Base-by-base conservation (phyloP, 2,888 invertebrate genomes). In the Hirudinaria manillensis region DNA sequence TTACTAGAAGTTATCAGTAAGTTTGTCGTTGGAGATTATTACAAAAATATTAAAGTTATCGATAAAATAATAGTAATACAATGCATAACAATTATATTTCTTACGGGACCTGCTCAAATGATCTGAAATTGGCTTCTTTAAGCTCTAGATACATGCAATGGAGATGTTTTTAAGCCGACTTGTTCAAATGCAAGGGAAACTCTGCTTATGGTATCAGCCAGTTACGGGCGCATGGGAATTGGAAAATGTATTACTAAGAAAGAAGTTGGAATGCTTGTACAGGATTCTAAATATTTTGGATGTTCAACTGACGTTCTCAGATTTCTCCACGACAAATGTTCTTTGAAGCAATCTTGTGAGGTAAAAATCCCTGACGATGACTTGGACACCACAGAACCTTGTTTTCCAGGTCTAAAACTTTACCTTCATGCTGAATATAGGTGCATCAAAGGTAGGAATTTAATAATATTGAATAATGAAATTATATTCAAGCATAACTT, bases 241-340 rank as follows among this genome's bases (percentile, higher is more conserved):
- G 74, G 66, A 55, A 34, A 51, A 32, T 74, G 74, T 56, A 74
- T 74, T 32, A 61, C 36, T 36, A 36, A 27, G 19, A 36, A 66
- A 74, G 66, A 74, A 65, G 74, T 66, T 19, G 29, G n/a, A 24
- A 27, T 24, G 21, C 13, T 56, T 7, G 56, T 3, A 6, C 21
- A 27, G 27, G 27, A 56, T 56, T 6, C 56, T 7, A 67, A 3
- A 34, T 67, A 67, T 67, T 67, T 67, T 27, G 75, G 72, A 13
- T 75, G 75, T n/a, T 72, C 71, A 3, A 68, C 32, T 38, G 72
- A 75, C 55, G 75, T 75, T 32, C 27, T 72, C 6, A 4, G n/a
- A 0, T 24, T 71, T 38, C 24, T 75, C 3, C 51, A 75, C n/a
- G 0, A 72, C n/a, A 72, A 72, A 45, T 75, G 75, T 36, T 55